phyloP scores from a whole-genome alignment of 2,113 vertebrate species.

The Neolamprologus longior region DNA sequence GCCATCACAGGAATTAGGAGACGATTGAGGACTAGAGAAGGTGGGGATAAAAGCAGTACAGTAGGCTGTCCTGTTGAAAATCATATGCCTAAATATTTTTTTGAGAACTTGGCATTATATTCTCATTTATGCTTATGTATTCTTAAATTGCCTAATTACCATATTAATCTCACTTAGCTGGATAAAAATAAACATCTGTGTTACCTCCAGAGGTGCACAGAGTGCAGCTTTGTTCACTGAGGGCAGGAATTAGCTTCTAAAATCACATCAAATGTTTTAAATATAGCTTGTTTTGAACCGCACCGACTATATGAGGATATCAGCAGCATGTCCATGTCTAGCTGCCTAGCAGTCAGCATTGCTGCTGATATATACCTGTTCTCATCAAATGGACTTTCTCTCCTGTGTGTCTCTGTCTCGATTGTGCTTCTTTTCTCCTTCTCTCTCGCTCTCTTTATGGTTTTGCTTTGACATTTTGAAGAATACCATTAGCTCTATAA shows the following conservation, averaged over 20 bases:
- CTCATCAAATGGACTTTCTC: conserved; percentile 23
- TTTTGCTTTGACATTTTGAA: conserved; percentile 52
- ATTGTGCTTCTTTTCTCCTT: not conserved
- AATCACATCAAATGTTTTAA: conserved; percentile 25
- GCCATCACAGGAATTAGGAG: not conserved
- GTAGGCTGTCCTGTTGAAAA: not conserved
- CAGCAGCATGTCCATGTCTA: conserved; percentile 8
- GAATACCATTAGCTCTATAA: conserved; percentile 55
- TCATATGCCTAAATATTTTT: not conserved
- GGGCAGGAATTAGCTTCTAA: conserved; percentile 10
- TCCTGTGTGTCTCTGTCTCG: not conserved
- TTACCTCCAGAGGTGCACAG: not conserved
- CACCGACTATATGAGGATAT: not conserved
- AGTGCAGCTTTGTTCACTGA: not conserved
- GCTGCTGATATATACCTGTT: not conserved
- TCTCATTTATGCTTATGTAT: not conserved
- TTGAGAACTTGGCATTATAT: not conserved
- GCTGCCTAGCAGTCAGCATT: not conserved
- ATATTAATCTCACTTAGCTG: not conserved
- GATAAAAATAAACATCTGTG: not conserved
- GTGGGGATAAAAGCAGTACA: not conserved
- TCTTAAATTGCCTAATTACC: not conserved
- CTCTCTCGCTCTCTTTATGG: not conserved
- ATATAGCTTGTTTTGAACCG: conserved; percentile 31
- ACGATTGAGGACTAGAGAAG: not conserved